A percentile compares a stretch with the other conserved stretches of the same genome.
Evolutionary conservation across 2,797 vertebrate species (phyloP).

Genomic region (Peromyscus eremicus): DNA sequence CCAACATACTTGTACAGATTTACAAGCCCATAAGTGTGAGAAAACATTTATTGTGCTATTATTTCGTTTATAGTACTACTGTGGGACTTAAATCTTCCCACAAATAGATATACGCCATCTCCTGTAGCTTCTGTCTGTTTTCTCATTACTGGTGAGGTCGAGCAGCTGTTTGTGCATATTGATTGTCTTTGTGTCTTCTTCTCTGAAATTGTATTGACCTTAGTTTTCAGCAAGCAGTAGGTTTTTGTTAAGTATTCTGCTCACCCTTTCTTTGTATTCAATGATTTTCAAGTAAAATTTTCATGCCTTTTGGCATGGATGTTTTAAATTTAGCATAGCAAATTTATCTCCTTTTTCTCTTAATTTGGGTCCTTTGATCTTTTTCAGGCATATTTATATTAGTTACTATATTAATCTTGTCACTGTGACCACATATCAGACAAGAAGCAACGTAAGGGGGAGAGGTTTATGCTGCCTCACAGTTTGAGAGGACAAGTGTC

Average conservation of each 20-base stretch:
- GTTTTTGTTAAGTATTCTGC: background rate
- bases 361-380: background rate
- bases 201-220: background rate
- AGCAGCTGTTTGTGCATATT: background rate
- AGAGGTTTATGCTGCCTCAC: background rate
- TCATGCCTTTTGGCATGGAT: background rate
- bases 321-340: background rate
- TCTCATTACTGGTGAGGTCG: background rate
- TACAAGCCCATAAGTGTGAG: constrained; percentile 6
- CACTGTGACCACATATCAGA: background rate
- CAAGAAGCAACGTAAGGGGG: background rate
- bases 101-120: background rate
- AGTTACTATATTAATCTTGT: background rate
- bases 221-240: background rate
- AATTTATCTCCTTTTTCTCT: background rate
- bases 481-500: background rate
- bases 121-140: background rate
- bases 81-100: constrained; percentile 5
- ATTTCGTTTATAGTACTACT: background rate
- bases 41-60: constrained; percentile 37
- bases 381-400: background rate
- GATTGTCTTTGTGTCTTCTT: background rate
- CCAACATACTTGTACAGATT: background rate
- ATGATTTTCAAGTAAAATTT: background rate
- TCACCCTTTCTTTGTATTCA: background rate